Evolutionary conservation across 2,113 vertebrate genomes (phyloP).

Genomic region (Gymnogyps californianus): DNA sequence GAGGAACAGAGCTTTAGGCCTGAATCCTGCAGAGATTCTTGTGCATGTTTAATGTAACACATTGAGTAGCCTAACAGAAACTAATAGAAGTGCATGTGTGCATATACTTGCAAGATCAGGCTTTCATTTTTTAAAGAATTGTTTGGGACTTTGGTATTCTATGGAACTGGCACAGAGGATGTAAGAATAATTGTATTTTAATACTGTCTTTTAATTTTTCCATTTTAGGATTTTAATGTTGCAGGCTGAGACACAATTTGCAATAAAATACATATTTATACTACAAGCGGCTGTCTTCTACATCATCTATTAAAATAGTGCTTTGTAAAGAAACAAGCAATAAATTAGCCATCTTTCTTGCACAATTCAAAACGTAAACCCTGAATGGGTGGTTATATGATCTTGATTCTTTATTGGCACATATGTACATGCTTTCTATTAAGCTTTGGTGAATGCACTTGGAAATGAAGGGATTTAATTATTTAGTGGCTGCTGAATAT

Average conservation of each 20-base stretch:
- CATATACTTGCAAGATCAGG: background rate
- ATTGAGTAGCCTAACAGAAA: background rate
- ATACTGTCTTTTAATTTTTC: background rate
- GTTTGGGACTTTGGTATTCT: background rate
- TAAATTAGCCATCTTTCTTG: background rate
- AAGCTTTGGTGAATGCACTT: conserved; percentile 76
- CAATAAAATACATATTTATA: background rate
- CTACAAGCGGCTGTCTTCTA: background rate
- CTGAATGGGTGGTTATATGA: background rate
- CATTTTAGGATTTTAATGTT: background rate
- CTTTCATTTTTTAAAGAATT: background rate
- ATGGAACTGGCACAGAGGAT: background rate
- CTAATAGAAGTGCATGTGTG: background rate
- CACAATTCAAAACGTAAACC: conserved; percentile 11
- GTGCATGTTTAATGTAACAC: background rate
- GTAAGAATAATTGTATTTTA: background rate
- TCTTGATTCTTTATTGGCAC: conserved; percentile 32
- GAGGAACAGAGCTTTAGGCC: background rate
- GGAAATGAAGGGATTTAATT: conserved; percentile 83
- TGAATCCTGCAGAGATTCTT: background rate
- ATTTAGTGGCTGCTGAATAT: conserved; percentile 82
- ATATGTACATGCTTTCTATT: background rate
- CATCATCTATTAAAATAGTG: background rate
- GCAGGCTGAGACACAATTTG: background rate
- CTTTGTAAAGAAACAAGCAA: background rate